Evolutionary conservation across 2,797 vertebrate species (phyloP).

Genomic region (Pogonophryne albipinna): DNA sequence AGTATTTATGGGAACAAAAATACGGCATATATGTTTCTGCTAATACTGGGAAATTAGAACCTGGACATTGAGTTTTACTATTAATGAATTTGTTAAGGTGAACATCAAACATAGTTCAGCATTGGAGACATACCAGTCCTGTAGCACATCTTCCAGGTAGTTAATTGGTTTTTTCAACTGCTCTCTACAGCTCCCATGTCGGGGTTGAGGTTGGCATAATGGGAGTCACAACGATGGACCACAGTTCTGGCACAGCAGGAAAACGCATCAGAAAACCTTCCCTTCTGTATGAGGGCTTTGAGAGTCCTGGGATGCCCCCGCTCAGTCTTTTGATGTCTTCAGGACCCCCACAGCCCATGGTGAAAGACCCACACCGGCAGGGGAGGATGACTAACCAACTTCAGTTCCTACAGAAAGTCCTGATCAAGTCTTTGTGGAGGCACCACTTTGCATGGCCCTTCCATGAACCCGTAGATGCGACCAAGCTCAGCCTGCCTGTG

Average conservation of each 20-base stretch:
- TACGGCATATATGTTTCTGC: neutral
- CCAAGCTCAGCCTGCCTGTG: constrained; percentile 91
- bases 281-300: constrained; percentile 95
- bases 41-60: neutral
- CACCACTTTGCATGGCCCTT: constrained; percentile 98
- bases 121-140: too few relatives aligned
- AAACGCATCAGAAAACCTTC: constrained; percentile 96
- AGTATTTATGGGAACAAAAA: neutral
- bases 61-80: too few relatives aligned
- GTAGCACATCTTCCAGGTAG: neutral
- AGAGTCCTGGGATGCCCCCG: constrained; percentile 90
- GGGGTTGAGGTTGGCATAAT: constrained; percentile 76
- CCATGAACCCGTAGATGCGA: constrained; percentile 92
- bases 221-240: constrained; percentile 80
- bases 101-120: neutral
- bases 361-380: constrained; percentile 88
- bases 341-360: constrained; percentile 84
- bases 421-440: constrained; percentile 94
- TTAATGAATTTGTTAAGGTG: neutral
- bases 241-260: constrained; percentile 85
- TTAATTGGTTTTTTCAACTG: constrained; percentile 37
- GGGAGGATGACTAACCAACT: constrained; percentile 94
- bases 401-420: constrained; percentile 93
- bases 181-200: constrained; percentile 78
- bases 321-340: constrained; percentile 74